phyloP scores from a whole-genome alignment of 1,140 invertebrate genomes.

The Drosophila lacteicornis region DNA sequence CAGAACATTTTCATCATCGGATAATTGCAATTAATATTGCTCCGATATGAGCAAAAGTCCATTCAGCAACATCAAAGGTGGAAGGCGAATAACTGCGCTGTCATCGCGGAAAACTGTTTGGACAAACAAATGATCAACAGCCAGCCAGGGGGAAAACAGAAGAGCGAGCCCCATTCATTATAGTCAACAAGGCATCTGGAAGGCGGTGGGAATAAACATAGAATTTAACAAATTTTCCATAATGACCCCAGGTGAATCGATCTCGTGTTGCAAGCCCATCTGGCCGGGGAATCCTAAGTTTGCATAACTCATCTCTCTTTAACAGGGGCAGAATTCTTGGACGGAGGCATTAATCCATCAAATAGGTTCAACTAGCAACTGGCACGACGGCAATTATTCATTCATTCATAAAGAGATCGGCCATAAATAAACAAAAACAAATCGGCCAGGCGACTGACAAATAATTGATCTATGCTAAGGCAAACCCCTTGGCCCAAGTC shows the following conservation, averaged over 20 bases:
- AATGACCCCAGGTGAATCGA: slow-evolving; percentile 37
- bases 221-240: slow-evolving; percentile 52
- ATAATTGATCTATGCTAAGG: slow-evolving; percentile 73
- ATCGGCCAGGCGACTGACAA: slow-evolving; percentile 64
- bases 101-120: slow-evolving; percentile 54
- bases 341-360: slow-evolving; percentile 66
- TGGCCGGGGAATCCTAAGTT: slow-evolving; percentile 34
- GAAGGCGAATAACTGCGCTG: slow-evolving; percentile 28
- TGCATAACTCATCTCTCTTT: slow-evolving; percentile 62
- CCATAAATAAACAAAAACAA: slow-evolving; percentile 78
- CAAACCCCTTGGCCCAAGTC: slow-evolving; percentile 20
- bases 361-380: slow-evolving; percentile 41
- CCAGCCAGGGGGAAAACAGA: slow-evolving; percentile 15
- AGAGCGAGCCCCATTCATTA: slow-evolving; percentile 43
- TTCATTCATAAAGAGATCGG: slow-evolving; percentile 80
- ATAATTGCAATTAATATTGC: slow-evolving; percentile 51
- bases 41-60: slow-evolving; percentile 44
- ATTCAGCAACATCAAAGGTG: slow-evolving; percentile 42
- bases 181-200: slow-evolving; percentile 47
- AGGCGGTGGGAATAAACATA: slow-evolving; percentile 32
- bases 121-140: slow-evolving; percentile 46
- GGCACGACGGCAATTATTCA: slow-evolving; percentile 69
- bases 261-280: slow-evolving; percentile 35
- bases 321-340: slow-evolving; percentile 4
- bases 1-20: slow-evolving; percentile 38